phyloP scores from a whole-genome alignment of 1,140 invertebrate species.

The Cepaea nemoralis region DNA sequence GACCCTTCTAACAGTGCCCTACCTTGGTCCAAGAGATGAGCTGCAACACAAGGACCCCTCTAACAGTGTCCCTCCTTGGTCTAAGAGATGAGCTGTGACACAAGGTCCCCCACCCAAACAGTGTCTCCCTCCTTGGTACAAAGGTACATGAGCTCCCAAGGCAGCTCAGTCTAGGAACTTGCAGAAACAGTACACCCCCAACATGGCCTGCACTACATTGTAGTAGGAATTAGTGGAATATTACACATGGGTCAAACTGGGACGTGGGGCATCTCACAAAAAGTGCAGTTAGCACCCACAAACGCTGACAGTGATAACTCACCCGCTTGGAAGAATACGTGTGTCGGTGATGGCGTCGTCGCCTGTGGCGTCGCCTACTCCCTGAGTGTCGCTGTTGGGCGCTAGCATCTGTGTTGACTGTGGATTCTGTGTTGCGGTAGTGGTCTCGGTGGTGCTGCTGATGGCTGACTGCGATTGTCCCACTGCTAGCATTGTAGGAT shows the following conservation, averaged over 20 bases:
- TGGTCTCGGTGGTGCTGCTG: conserved; percentile 31
- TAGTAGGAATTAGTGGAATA: neutral
- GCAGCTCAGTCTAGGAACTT: no score
- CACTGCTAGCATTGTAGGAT: conserved; percentile 25
- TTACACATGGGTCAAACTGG: neutral
- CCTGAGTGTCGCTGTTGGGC: conserved; percentile 33
- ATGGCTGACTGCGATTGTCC: neutral
- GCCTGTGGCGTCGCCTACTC: conserved; percentile 32
- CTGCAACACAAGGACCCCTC: no score
- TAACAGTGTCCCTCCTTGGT: no score
- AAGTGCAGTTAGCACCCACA: conserved; percentile 38
- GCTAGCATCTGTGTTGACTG: conserved; percentile 9
- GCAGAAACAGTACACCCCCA: no score
- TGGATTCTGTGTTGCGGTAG: conserved; percentile 8
- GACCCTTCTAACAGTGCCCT: no score
- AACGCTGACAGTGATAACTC: conserved; percentile 28
- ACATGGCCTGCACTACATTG: neutral
- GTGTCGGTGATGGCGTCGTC: conserved; percentile 24
- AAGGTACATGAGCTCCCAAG: no score
- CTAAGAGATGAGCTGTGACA: no score
- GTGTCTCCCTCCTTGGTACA: no score
- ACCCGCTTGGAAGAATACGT: conserved; percentile 25
- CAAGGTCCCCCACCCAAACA: no score
- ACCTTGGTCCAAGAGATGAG: no score
- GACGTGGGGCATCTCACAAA: neutral